phyloP scores from a whole-genome alignment of 2,888 invertebrate genomes.

The Tineola bisselliella region DNA sequence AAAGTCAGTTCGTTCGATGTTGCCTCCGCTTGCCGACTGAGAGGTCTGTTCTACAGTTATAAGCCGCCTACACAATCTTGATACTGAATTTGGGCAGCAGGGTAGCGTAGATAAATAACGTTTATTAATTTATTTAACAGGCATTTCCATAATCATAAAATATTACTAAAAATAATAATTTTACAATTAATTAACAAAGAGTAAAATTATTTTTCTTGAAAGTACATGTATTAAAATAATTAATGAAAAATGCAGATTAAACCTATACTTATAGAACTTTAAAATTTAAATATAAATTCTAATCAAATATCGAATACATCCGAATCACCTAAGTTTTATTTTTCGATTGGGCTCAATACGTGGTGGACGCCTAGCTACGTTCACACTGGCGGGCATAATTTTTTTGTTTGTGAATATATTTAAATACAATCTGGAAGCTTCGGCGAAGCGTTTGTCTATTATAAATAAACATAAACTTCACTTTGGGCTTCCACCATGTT shows the following conservation, averaged over 20 bases:
- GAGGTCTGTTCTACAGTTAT: conserved; percentile 8
- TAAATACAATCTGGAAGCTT: conserved; percentile 47
- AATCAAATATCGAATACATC: conserved; percentile 20
- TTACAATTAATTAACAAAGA: background rate
- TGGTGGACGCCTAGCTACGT: conserved; percentile 46
- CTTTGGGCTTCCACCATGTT: background rate
- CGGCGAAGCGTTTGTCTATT: conserved; percentile 29
- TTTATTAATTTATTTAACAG: conserved; percentile 2
- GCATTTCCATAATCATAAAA: background rate
- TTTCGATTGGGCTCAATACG: conserved; percentile 55
- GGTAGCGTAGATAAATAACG: background rate
- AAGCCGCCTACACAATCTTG: conserved; percentile 19
- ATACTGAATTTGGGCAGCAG: conserved; percentile 12
- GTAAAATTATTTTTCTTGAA: no score
- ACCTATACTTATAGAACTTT: no score
- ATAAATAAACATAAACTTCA: conserved; percentile 12
- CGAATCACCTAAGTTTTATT: conserved; percentile 27
- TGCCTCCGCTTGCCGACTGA: conserved; percentile 5
- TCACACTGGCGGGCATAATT: conserved; percentile 36
- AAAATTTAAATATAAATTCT: background rate
- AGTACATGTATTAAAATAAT: no score
- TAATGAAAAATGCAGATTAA: no score
- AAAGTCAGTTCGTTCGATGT: conserved; percentile 27
- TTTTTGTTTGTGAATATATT: conserved; percentile 63
- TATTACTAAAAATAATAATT: background rate